phyloP scores from a whole-genome alignment of 2,888 invertebrate species.

The Oxystoma pomonae region DNA sequence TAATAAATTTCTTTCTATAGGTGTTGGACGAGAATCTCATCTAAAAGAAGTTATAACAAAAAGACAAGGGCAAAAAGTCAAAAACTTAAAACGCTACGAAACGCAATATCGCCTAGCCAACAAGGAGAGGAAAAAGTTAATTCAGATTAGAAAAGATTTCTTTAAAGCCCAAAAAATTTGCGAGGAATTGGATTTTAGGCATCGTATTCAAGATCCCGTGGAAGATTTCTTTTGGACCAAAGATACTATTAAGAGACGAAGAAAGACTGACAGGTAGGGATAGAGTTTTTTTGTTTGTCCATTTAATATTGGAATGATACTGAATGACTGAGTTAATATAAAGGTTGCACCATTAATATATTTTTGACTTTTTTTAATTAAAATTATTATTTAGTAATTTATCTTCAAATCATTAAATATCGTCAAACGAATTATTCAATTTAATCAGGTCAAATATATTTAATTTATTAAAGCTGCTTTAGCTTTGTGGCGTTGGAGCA shows the following conservation, averaged over 20 bases:
- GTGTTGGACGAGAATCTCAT: constrained; percentile 56
- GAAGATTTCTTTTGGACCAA: constrained; percentile 59
- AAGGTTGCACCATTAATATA: no score
- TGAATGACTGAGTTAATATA: no score
- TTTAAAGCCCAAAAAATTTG: constrained; percentile 52
- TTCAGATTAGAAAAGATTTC: constrained; percentile 38
- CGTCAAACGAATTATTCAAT: no score
- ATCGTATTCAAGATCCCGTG: constrained; percentile 51
- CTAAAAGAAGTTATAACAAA: constrained; percentile 44
- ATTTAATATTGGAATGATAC: no score
- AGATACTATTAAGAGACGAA: constrained; percentile 39
- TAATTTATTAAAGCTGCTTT: no score
- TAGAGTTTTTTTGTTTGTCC: no score
- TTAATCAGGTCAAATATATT: no score
- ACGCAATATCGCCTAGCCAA: constrained; percentile 35
- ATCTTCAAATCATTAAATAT: no score
- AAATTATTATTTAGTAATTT: no score
- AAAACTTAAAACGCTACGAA: constrained; percentile 34
- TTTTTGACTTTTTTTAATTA: no score
- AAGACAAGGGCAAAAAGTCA: constrained; percentile 40
- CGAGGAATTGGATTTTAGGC: constrained; percentile 53
- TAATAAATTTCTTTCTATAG: not conserved
- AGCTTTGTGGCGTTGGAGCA: no score
- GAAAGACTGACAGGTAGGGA: constrained; percentile 33
- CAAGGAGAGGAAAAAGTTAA: constrained; percentile 35